Evolutionary conservation across 1,140 invertebrate species (phyloP).

Genomic region (Myzus persicae): DNA sequence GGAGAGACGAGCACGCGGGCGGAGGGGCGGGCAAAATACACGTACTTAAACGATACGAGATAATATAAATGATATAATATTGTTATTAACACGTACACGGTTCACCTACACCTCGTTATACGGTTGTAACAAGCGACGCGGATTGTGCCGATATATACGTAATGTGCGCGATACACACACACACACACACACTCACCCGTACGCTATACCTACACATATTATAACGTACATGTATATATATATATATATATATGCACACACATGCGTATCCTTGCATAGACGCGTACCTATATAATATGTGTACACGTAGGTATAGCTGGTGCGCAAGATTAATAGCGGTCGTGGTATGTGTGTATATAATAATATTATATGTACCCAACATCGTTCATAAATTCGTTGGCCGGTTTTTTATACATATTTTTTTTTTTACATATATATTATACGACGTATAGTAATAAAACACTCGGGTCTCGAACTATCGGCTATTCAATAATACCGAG

Average conservation of each 20-base stretch:
- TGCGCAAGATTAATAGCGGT: constrained; percentile 27
- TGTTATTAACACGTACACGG: constrained; percentile 27
- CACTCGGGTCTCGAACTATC: constrained; percentile 17
- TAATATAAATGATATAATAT: constrained; percentile 34
- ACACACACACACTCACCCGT: background rate
- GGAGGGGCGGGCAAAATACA: constrained; percentile 15
- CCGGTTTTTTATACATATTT: background rate
- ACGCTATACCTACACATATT: no score
- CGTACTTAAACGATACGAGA: constrained; percentile 24
- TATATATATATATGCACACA: background rate
- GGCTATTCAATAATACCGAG: constrained; percentile 33
- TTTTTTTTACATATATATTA: background rate
- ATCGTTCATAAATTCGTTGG: constrained; percentile 38
- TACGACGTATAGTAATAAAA: constrained; percentile 28
- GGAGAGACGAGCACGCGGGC: background rate
- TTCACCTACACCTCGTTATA: constrained; percentile 30
- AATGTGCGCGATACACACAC: background rate
- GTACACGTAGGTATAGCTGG: background rate
- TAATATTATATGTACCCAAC: no score
- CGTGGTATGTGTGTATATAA: constrained; percentile 1
- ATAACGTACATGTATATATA: no score
- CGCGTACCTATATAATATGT: background rate
- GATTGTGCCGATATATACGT: background rate
- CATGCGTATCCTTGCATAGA: background rate
- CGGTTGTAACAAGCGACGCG: constrained; percentile 2